A percentile compares a stretch with the other conserved stretches of the same genome.
phyloP scores from a whole-genome alignment of 2,797 vertebrate genomes.

The Acropternis orthonyx region DNA sequence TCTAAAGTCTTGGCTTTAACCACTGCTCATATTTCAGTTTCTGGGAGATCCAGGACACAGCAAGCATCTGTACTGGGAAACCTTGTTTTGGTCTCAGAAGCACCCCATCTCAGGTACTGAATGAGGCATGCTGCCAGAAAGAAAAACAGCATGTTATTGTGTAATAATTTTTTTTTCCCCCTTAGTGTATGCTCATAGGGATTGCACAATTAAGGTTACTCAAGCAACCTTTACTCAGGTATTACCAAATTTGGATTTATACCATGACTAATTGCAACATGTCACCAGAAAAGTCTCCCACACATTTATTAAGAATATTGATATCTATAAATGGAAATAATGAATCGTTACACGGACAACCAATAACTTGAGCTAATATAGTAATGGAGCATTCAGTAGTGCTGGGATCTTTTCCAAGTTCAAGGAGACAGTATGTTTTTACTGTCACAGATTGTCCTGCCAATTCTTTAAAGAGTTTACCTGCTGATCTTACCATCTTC shows the following conservation, averaged over 20 bases:
- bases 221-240: not conserved
- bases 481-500: not conserved
- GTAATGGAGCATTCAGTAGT: not conserved
- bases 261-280: not conserved
- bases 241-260: not conserved
- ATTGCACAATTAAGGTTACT: not conserved
- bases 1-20: not conserved
- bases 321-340: not conserved
- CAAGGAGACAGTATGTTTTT: not conserved
- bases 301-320: not conserved
- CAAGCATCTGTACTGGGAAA: accelerated
- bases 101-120: not conserved
- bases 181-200: not conserved
- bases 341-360: not conserved
- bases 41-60: not conserved
- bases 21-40: not conserved
- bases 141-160: not conserved
- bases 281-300: not conserved
- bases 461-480: not conserved
- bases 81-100: not conserved
- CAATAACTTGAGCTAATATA: not conserved
- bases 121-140: not conserved
- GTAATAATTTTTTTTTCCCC: not conserved
- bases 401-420: not conserved
- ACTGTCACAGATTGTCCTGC: not conserved